Evolutionary conservation across 2,888 invertebrate species (phyloP).

Genomic region (Molorchus minor): DNA sequence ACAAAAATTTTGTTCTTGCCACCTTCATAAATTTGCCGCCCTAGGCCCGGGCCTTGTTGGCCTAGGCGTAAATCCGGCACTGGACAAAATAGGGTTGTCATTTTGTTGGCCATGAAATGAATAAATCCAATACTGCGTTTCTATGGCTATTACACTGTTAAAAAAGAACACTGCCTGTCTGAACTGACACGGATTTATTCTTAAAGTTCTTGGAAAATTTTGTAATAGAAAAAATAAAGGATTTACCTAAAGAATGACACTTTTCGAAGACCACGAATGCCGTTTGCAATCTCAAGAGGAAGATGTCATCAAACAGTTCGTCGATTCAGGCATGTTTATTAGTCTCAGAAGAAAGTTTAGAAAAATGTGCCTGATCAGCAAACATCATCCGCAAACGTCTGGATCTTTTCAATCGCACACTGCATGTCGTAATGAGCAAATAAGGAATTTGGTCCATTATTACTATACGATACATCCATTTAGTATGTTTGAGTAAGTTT

Average conservation of each 20-base stretch:
- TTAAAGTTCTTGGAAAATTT: no score
- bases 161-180: neutral
- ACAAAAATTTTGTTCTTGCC: no score
- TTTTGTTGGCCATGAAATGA: no score
- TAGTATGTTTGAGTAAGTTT: slow-evolving; percentile 32
- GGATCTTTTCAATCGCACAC: slow-evolving; percentile 36
- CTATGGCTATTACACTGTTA: no score
- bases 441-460: slow-evolving; percentile 37
- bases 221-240: no score
- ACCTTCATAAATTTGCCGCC: no score
- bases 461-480: slow-evolving; percentile 44
- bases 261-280: slow-evolving; percentile 12
- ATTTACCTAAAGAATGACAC: neutral
- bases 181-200: neutral
- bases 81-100: no score
- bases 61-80: no score
- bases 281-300: slow-evolving; percentile 4
- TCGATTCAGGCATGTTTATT: slow-evolving; percentile 10
- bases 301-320: slow-evolving; percentile 9
- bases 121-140: no score
- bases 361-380: slow-evolving; percentile 8
- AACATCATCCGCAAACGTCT: slow-evolving; percentile 13
- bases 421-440: slow-evolving; percentile 36
- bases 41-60: no score
- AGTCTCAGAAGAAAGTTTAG: neutral